A percentile compares a stretch with the other conserved stretches of the same genome.
These are phyloP conservation scores for Aplodontia rufa DNA, from an alignment of 2,113 vertebrate genomes.

Conservation along the genomic window DNA sequence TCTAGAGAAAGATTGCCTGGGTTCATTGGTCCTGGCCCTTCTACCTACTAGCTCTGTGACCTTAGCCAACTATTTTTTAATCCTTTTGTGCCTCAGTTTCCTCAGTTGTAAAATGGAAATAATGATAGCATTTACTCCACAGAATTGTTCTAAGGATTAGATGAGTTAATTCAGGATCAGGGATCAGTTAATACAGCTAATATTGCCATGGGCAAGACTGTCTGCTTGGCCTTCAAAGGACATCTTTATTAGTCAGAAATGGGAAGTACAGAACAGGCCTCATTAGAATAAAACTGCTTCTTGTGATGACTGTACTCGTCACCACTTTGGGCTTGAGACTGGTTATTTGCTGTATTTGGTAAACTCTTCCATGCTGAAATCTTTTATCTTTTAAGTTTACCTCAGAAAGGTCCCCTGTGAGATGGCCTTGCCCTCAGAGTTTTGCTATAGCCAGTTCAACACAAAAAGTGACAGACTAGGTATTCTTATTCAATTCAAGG, in stretches of 20 bases:
- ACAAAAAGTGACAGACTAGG: slow-evolving; percentile 30
- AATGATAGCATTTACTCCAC: not conserved
- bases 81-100: slow-evolving; percentile 8
- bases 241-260: not conserved
- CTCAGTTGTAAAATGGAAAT: not conserved
- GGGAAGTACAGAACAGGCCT: not conserved
- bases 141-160: not conserved
- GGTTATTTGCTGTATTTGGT: slow-evolving; percentile 39
- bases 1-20: not conserved
- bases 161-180: not conserved
- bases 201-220: not conserved
- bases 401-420: slow-evolving; percentile 58
- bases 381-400: slow-evolving; percentile 48
- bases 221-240: not conserved
- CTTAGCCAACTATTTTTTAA: not conserved
- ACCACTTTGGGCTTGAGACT: not conserved
- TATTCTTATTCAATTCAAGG: slow-evolving; percentile 67
- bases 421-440: slow-evolving; percentile 72
- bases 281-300: not conserved
- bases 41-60: not conserved
- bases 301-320: not conserved
- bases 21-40: not conserved
- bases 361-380: slow-evolving; percentile 36
- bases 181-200: not conserved
- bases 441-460: slow-evolving; percentile 55